Base-by-base conservation (phyloP, 1,140 invertebrate genomes). In the Contarinia nasturtii region DNA sequence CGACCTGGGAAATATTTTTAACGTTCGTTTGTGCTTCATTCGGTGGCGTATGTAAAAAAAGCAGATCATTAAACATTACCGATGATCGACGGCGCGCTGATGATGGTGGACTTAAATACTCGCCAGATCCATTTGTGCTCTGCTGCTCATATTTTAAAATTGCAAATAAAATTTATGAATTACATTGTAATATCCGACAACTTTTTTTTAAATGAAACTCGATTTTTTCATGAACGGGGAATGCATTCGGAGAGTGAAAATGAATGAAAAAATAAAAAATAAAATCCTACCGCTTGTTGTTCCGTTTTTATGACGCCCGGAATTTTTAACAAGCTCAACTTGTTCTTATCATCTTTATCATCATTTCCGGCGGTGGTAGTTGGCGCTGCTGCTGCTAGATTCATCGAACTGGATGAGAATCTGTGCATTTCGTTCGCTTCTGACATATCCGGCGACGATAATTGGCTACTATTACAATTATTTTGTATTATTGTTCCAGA, bases 21-120 rank as follows among this genome's bases (percentile, higher is more conserved):
- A 69, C 56, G 45, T 33, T 44, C 33, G 51, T 48, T 11, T 56
- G 56, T 2, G 60, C 66, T 2, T 67, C 55, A 42, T 64, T 67
- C 2, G 71, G 69, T n/a, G 69, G 62, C 20, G 62, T 80, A 56
- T 86, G 82, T 21, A 84, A 68, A 22, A 86, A 64, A 27, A 86
- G 78, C 10, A 85, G 80, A 55, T 87, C 82, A 55, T 80, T 86
- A 65, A 88, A 89, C 82, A 87, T 86, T 21, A 89, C 84, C 49
- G 81, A 85, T 27, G 83, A 86, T 34, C 82, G 68, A 20, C 85
- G 71, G 44, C 74, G 66, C 33, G 68, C 66, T 42, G 75, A 70
- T 22, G 78, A 75, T 33, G 78, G 76, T 47, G 79, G 80, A 54
- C 60, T 64, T 7, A 64, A 53, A 41, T 62, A 64, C 43, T 27